Evolutionary conservation across 2,797 vertebrate species (phyloP), one percentile per base, ranked within the genome.

Genomic region (Falco peregrinus): DNA sequence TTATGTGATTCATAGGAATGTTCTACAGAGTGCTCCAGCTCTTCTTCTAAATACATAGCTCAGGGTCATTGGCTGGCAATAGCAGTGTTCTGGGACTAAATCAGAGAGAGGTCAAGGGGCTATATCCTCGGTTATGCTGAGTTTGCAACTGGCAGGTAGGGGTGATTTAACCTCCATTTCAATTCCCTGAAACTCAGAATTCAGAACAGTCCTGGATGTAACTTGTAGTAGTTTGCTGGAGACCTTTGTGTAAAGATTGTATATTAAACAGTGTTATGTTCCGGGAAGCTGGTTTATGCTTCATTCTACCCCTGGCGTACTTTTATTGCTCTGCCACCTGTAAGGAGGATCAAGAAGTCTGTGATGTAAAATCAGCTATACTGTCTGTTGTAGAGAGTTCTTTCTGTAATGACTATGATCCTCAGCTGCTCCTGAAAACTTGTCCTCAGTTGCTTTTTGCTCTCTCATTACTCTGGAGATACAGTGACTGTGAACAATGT

Each of bases 1-100:
- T 97, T 96, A 84, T 91, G 93, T 85, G 95, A 96, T 93, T 93
- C 82, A 60, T 53, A 91, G 87, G 96, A 95, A 96, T 96, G 88
- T 96, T 96, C 87, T 96, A 3, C 91, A 69, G 89, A 51, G 45
- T 67, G 31, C 82, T 96, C 64, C 93, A 94, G 90, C 82, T 85
- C 93, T 75, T 75, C 89, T 89, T 37, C 84, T 81, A 33, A 92
- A 47, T 53, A 61, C 69, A 35, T 10, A 73, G 90, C 93, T 87
- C 75, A 69, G 86, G 93, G 89, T 93, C 63, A 61, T 50, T 91
- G 79, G 59, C 69, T 97, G 95, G 93, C 92, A 93, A 12, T 11
- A 79, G 57, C 45, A 2, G 2, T 31, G 64, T 33, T 56, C 45
- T 89, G 88, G 90, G 87, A 76, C 82, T 53, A 21, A 93, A 69